phyloP scores from a whole-genome alignment of 1,140 invertebrate species.

The Leptinotarsa defecta region DNA sequence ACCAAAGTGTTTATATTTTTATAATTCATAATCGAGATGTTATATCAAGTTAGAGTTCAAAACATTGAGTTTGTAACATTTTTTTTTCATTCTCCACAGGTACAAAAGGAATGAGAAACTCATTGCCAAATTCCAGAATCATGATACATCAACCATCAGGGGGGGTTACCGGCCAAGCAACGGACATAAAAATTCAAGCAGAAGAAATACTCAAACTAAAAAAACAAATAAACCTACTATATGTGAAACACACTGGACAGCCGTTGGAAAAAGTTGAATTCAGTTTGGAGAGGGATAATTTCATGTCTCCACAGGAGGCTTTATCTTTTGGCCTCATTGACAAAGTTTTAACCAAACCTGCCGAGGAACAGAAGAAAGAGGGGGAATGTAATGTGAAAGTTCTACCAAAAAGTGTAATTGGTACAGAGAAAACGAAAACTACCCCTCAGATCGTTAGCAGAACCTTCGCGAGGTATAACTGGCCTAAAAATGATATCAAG shows the following conservation, averaged over 20 bases:
- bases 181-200: constrained; percentile 97
- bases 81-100: constrained; percentile 8
- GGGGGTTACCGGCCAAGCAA: constrained; percentile 90
- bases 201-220: constrained; percentile 96
- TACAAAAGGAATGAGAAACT: constrained; percentile 62
- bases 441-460: background rate
- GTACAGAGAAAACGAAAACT: background rate
- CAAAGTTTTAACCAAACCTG: constrained; percentile 68
- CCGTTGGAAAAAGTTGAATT: constrained; percentile 75
- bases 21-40: too few relatives aligned
- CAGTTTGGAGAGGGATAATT: constrained; percentile 92
- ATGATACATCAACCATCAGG: constrained; percentile 99
- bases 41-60: too few relatives aligned
- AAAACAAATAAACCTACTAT: constrained; percentile 85
- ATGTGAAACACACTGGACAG: constrained; percentile 92
- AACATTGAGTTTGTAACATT: background rate
- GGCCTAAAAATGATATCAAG: background rate
- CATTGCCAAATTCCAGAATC: constrained; percentile 95
- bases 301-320: constrained; percentile 89
- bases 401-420: background rate
- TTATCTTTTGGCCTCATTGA: constrained; percentile 95
- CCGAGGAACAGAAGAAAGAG: constrained; percentile 25
- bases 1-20: too few relatives aligned
- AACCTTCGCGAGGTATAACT: background rate
- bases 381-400: background rate